These are phyloP conservation scores for Hemiscyllium ocellatum DNA, from an alignment of 2,113 vertebrate genomes.

Conservation along the genomic window DNA sequence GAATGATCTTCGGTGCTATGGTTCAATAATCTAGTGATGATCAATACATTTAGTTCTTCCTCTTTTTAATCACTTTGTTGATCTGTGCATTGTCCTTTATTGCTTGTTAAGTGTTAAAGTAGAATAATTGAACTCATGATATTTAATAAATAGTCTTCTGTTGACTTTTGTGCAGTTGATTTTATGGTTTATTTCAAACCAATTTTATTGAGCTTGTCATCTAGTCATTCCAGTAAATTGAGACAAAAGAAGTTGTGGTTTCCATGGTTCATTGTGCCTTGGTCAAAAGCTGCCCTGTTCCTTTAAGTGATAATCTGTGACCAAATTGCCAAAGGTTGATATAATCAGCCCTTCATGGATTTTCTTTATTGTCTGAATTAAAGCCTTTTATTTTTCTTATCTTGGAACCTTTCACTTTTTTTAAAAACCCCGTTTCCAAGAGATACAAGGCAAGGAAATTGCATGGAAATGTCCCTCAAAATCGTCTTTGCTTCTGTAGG, in stretches of 20 bases:
- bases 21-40: neutral
- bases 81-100: neutral
- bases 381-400: neutral
- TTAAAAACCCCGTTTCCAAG: neutral
- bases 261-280: neutral
- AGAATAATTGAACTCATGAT: neutral
- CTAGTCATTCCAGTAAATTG: neutral
- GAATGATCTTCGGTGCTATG: neutral
- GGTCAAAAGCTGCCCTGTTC: neutral
- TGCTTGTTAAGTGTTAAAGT: neutral
- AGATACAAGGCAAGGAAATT: neutral
- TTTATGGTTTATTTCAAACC: neutral
- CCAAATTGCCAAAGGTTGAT: neutral
- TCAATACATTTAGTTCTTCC: neutral
- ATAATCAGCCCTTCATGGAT: neutral
- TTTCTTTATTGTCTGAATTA: neutral
- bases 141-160: neutral
- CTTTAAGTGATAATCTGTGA: neutral
- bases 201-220: neutral
- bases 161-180: neutral
- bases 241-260: neutral
- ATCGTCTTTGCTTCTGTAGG: neutral
- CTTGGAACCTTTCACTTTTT: neutral
- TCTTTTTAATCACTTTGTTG: neutral
- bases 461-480: neutral